These are phyloP conservation scores for Accipiter badius DNA, from an alignment of 2,797 vertebrate species.

Conservation along the genomic window DNA sequence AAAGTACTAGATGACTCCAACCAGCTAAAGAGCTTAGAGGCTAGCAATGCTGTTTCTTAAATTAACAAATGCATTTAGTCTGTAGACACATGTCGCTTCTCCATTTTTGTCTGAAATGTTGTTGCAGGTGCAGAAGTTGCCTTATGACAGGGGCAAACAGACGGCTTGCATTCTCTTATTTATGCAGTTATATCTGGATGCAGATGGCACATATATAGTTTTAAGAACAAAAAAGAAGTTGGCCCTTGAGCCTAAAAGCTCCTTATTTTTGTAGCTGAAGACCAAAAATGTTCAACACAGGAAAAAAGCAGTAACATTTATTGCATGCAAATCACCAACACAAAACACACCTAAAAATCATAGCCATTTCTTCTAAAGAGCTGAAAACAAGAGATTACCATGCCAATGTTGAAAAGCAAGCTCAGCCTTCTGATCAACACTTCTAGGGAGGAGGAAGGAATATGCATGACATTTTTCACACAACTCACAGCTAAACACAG, in stretches of 20 bases:
- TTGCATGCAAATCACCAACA: neutral
- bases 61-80: neutral
- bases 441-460: neutral
- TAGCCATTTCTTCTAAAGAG: neutral
- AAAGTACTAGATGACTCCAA: neutral
- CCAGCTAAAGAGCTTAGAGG: neutral
- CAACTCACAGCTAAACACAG: neutral
- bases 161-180: neutral
- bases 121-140: constrained; percentile 14
- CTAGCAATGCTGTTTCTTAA: neutral
- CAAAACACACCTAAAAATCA: neutral
- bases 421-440: neutral
- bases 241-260: neutral
- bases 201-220: neutral
- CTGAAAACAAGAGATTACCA: neutral
- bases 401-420: neutral
- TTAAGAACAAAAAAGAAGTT: neutral
- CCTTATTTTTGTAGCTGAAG: neutral
- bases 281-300: neutral
- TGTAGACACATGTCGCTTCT: neutral
- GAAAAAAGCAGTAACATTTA: neutral
- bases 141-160: neutral
- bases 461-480: neutral
- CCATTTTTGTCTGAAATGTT: neutral
- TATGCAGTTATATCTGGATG: neutral